Conservation (phyloP, 2,888 invertebrate genomes). For the Lepidocyrtinus sp. region DNA sequence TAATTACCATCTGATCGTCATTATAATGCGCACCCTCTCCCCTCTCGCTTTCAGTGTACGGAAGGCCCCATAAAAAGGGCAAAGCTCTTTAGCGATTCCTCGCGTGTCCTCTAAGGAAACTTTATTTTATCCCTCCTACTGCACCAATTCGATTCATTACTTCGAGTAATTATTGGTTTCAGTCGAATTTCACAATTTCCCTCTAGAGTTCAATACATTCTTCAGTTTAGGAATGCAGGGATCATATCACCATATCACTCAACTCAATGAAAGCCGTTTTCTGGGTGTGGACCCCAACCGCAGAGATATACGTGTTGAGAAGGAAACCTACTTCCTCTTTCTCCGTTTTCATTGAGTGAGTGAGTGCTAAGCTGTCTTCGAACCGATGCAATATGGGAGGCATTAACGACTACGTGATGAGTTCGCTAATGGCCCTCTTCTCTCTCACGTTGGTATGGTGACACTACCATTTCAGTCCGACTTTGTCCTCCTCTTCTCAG, state of each 20-base stretch:
- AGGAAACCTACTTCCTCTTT: constrained; percentile 18
- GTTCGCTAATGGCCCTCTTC: constrained; percentile 41
- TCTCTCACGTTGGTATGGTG: constrained; percentile 3
- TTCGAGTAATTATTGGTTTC: neutral
- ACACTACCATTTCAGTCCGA: no score
- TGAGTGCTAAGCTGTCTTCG: constrained; percentile 35
- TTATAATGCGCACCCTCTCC: neutral
- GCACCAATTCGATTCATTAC: neutral
- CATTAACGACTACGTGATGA: constrained; percentile 51
- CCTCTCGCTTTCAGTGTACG: neutral
- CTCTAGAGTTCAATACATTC: no score
- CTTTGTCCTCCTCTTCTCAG: no score
- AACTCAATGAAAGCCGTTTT: neutral
- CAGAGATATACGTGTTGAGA: no score
- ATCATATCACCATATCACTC: no score
- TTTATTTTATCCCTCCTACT: neutral
- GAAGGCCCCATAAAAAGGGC: constrained; percentile 16
- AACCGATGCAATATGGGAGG: constrained; percentile 43
- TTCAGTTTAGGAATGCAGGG: no score
- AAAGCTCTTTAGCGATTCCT: constrained; percentile 24
- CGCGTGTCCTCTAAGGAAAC: neutral
- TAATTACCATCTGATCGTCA: no score
- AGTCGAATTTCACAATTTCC: neutral
- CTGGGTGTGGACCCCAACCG: neutral
- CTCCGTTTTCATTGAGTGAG: constrained; percentile 33